phyloP scores from a whole-genome alignment of 53 echinoderm and acorn worm genomes.

The Echinometra lucunter region DNA sequence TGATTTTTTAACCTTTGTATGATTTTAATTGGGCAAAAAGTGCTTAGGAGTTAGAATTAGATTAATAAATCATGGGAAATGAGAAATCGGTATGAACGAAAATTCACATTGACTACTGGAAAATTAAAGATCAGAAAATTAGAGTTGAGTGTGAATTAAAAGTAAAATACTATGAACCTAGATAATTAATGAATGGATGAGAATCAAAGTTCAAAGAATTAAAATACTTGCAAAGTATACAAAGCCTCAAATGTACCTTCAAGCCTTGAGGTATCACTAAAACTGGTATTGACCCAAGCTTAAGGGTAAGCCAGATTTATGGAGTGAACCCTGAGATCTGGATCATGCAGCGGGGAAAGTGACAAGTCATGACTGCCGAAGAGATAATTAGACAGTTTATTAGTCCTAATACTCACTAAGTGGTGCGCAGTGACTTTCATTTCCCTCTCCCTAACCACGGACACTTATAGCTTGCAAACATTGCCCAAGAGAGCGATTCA shows the following conservation, averaged over 20 bases:
- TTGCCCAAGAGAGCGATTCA: constrained; percentile 1
- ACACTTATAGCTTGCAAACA: constrained; percentile 20
- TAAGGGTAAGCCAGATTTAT: neutral
- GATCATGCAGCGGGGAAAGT: constrained; percentile 30
- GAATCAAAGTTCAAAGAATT: neutral
- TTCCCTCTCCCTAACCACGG: constrained; percentile 33
- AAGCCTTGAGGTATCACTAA: neutral
- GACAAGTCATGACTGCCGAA: constrained; percentile 41
- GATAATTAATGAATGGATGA: neutral
- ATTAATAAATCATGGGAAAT: neutral
- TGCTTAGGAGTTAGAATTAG: neutral
- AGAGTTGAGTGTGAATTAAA: too few species aligned
- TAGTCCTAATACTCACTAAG: constrained; percentile 56
- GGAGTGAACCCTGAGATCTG: neutral
- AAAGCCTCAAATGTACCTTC: neutral
- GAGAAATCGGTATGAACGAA: neutral
- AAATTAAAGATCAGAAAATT: too few species aligned
- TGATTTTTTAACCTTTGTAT: neutral
- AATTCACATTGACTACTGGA: too few species aligned
- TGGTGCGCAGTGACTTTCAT: constrained; percentile 52
- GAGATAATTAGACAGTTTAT: constrained; percentile 44
- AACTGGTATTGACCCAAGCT: constrained; percentile 28
- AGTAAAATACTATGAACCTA: neutral
- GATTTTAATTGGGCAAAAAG: neutral
- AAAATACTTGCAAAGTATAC: too few species aligned